Evolutionary conservation across 2,888 invertebrate species (phyloP), one percentile per base, ranked within the genome.

Genomic region (Steromphala cineraria): DNA sequence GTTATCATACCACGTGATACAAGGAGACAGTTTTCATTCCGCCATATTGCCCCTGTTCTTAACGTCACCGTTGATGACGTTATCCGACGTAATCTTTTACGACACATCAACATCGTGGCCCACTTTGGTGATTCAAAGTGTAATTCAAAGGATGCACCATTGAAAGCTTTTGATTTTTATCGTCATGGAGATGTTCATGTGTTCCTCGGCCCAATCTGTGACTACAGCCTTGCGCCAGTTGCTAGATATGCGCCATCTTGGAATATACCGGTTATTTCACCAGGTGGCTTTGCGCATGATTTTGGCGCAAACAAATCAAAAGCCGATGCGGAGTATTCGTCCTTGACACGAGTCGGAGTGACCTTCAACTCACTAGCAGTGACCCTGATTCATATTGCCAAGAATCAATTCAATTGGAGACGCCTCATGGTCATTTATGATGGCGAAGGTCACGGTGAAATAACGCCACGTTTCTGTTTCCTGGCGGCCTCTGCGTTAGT

Each of bases 201-300:
- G 2, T 52, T 75, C 21, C 75, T 52, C 10, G 75, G 75, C 8
- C 62, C 62, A 0, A 62, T 62, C 21, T 62, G 62, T 62, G 62
- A 62, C n/a, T 62, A 62, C 75, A 79, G 79, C 36, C 31, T 97
- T 88, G 97, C 97, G 91, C 97, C 97, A 0, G 97, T 97, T 2
- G 97, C 97, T 10, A 94, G 97, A 81, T 94, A 97, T 53, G 97
- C 97, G 0, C 97, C 97, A 4, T 97, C 96, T 92, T 97, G 97
- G 97, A 97, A 97, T 92, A 96, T 96, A 0, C 97, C 97, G 0
- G 96, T 97, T 87, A 97, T 97, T 88, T 97, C 97, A 15, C 84
- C 90, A 5, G 90, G 90, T 0, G 91, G 89, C 0, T 80, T 90
- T 79, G 90, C 90, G 0, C 82, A 84, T 46, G 90, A 90, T 81